Base-by-base conservation (phyloP, 2,888 invertebrate species). In the Corbicula japonica region DNA sequence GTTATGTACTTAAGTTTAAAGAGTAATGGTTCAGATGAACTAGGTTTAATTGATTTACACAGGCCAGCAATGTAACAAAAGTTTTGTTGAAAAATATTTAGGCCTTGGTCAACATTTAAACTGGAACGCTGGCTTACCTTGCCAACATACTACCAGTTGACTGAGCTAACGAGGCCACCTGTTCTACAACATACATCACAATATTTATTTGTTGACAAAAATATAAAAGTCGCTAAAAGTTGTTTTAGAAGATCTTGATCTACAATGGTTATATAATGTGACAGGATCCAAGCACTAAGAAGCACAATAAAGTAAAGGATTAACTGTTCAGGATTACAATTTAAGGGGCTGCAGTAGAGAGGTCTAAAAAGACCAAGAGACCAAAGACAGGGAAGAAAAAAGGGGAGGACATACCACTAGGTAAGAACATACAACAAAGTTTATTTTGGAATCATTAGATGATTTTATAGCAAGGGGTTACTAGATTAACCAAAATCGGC, bases 341-440 rank as follows among this genome's bases (percentile, higher is more conserved):
- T n/a, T 26, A 1, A 54, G 63, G 63, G 5, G 32, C 56, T 63
- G 21, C 63, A 23, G 46, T 44, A 23, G 79, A 74, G 32, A 74
- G 61, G 54, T 60, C 70, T 1, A 74, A 70, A 30, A 82, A 80
- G 73, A 84, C 80, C 23, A 76, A 78, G 34, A 82, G 82, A 58
- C 70, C 80, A 52, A 84, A 77, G 70, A 76, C 78, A 41, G 75
- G 65, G 3, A 86, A 85, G 60, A 73, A 83, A 63, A 60, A 58
- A 26, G 65, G 76, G 21, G 85, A 85, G 58, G 84, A 81, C 38
- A 78, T 82, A 52, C 84, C 81, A 30, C 56, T 84, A 26, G 74
- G 88, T 87, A 80, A 77, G 74, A 60, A 15, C 73, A 23, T 48
- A 8, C 28, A n/a, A n/a, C n/a, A 28, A 62, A 8, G 10, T 41